Evolutionary conservation across 1,140 invertebrate genomes (phyloP).

Genomic region (Pachypeltis micranthus): DNA sequence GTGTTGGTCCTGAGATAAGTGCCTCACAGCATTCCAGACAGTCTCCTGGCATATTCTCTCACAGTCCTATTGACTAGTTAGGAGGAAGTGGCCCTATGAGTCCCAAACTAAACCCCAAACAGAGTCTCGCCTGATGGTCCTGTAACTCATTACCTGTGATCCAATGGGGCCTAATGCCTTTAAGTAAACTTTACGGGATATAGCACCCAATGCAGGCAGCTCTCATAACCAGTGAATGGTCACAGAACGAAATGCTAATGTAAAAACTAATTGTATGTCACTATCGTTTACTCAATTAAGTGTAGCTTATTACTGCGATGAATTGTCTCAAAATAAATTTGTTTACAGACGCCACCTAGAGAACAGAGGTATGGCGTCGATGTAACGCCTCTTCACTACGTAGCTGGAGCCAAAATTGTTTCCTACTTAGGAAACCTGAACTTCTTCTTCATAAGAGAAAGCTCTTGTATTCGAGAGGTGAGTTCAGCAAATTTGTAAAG

Average conservation of each 20-base stretch:
- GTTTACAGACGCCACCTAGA: slow-evolving; percentile 42
- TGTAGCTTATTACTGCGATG: background rate
- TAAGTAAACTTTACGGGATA: too few relatives aligned
- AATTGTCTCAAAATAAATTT: background rate
- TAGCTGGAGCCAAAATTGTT: slow-evolving; percentile 68
- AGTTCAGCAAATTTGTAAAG: slow-evolving; percentile 17
- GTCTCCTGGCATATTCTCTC: too few relatives aligned
- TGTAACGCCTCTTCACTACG: slow-evolving; percentile 68
- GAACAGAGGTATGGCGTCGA: slow-evolving; percentile 62
- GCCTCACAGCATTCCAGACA: too few relatives aligned
- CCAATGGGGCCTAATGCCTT: too few relatives aligned
- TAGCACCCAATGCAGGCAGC: too few relatives aligned
- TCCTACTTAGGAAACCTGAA: slow-evolving; percentile 85
- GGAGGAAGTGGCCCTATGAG: too few relatives aligned
- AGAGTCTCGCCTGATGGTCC: too few relatives aligned
- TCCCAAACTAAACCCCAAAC: too few relatives aligned
- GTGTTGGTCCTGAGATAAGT: too few relatives aligned
- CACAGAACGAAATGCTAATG: background rate
- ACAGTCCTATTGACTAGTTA: too few relatives aligned
- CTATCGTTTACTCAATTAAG: background rate
- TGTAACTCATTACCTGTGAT: too few relatives aligned
- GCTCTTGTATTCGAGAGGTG: slow-evolving; percentile 79
- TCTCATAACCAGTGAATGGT: too few relatives aligned
- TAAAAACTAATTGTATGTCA: background rate
- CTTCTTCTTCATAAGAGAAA: slow-evolving; percentile 91